Evolutionary conservation across 2,113 vertebrate genomes (phyloP).

Genomic region (Siniperca knerii): DNA sequence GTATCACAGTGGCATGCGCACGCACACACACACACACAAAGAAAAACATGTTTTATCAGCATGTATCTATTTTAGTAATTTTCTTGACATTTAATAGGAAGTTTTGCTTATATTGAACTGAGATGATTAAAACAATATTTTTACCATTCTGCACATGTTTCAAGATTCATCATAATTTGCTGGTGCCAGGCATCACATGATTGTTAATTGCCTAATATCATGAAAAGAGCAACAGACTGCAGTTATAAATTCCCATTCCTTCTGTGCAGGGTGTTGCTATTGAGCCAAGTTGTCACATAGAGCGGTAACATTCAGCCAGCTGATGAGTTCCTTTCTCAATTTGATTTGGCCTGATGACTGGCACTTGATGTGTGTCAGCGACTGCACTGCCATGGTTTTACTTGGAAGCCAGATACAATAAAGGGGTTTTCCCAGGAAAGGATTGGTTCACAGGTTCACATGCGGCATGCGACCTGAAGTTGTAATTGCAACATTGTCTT

Average conservation of each 20-base stretch:
- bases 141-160: not conserved
- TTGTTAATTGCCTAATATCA: not conserved
- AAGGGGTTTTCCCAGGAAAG: not conserved
- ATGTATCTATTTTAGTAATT: not conserved
- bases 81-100: not conserved
- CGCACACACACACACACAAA: not conserved
- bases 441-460: not conserved
- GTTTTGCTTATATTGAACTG: not conserved
- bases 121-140: not conserved
- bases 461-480: not conserved
- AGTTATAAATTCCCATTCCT: not conserved
- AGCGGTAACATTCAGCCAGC: constrained; percentile 8
- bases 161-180: not conserved
- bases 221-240: not conserved
- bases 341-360: not conserved
- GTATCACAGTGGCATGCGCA: not conserved
- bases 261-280: not conserved
- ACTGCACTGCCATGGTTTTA: not conserved
- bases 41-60: not conserved
- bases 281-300: not conserved
- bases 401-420: not conserved
- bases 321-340: not conserved
- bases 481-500: not conserved
- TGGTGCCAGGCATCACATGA: not conserved
- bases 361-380: not conserved